Evolutionary conservation across 2,797 vertebrate genomes (phyloP), one percentile per base, ranked within the genome.

Genomic region (Pyrocephalus nanus): DNA sequence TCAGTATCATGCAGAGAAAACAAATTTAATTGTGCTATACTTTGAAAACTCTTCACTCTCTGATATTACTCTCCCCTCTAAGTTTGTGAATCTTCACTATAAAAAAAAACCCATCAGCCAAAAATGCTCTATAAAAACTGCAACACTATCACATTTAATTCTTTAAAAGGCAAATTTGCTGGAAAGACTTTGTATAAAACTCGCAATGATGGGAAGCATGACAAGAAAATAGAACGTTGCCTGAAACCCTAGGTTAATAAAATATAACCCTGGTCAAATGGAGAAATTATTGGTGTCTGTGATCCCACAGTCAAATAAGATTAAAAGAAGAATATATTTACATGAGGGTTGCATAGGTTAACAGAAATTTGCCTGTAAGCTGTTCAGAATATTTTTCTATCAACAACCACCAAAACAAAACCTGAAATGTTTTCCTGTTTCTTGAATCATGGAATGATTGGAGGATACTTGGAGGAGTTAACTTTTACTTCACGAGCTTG

Each of bases 201-300:
- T 88, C 86, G 78, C 25, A 93, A 55, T 62, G 51, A 85, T 58
- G 42, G 71, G 70, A 96, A 95, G 61, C 58, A 62, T 26, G 70
- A 88, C 76, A 86, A 86, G 82, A 91, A 85, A 71, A 86, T n/a
- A 72, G 54, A 79, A 67, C 12, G 15, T 51, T 91, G 70, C 53
- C 86, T 77, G 27, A 94, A 96, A 88, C 57, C 53, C 66, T 15
- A 77, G 20, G 34, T 82, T 95, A 89, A 71, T 92, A 91, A 93
- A 95, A 89, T 60, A 76, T 21, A 87, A 34, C 75, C 83, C n/a
- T 53, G 29, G 26, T 90, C 78, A 91, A 92, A 86, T 48, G 30
- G 18, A 96, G 57, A 92, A 80, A 74, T 65, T 54, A 30, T 81
- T 86, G 7, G 6, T 81, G 66, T 74, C 83, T 92, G 81, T 47